A percentile compares a stretch with the other conserved stretches of the same genome.
Conservation (phyloP, 2,888 invertebrate genomes). For the Acrobasis suavella region DNA sequence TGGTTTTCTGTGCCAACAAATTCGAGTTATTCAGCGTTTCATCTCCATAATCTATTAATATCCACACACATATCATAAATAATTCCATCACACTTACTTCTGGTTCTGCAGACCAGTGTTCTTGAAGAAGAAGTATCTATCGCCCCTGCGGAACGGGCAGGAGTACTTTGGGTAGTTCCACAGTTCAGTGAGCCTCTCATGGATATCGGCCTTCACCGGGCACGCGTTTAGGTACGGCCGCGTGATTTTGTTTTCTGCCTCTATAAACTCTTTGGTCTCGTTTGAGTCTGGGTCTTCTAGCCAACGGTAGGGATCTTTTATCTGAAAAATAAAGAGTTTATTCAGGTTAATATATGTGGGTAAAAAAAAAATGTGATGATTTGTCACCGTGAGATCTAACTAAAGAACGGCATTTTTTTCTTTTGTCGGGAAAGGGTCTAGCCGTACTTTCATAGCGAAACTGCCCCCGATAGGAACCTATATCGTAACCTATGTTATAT, state of each 20-base stretch:
- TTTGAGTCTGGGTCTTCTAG: constrained; percentile 96
- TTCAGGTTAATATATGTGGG: too few relatives aligned
- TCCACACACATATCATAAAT: too few relatives aligned
- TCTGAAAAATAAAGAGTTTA: constrained; percentile 68
- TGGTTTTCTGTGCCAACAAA: too few relatives aligned
- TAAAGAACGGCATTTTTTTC: too few relatives aligned
- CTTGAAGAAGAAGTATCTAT: constrained; percentile 94
- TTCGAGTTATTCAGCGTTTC: too few relatives aligned
- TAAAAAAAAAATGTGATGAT: too few relatives aligned
- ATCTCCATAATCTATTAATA: too few relatives aligned
- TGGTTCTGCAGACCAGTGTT: constrained; percentile 99
- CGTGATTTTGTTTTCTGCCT: constrained; percentile 94
- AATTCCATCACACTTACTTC: constrained; percentile 80
- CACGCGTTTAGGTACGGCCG: constrained; percentile 92
- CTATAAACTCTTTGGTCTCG: constrained; percentile 95
- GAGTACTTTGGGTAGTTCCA: constrained; percentile 99
- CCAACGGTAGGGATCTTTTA: constrained; percentile 97
- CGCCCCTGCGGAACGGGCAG: constrained; percentile 91
- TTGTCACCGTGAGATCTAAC: too few relatives aligned
- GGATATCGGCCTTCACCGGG: constrained; percentile 87
- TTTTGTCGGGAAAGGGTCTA: too few relatives aligned
- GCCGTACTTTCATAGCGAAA: too few relatives aligned
- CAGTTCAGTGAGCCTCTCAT: constrained; percentile 90
- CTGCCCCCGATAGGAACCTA: too few relatives aligned
- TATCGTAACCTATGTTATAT: too few relatives aligned